Conservation (phyloP, 2,113 vertebrate species). For the Sylvietta virens region DNA sequence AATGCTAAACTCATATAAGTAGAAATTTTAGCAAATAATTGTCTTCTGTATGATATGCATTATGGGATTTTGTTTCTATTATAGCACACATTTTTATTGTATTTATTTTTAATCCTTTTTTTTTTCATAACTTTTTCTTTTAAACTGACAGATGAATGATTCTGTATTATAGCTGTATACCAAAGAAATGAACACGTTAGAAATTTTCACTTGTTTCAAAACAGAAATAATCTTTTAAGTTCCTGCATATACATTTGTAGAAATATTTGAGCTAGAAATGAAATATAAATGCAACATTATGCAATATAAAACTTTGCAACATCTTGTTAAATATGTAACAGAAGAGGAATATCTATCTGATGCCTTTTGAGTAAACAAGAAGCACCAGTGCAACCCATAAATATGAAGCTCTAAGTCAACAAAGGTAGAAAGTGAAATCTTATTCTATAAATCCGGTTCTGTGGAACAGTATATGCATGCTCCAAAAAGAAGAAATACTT, state of each 20-base stretch:
- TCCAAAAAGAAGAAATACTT: not conserved
- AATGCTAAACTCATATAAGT: not conserved
- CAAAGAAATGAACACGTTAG: rapidly evolving
- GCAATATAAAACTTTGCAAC: not conserved
- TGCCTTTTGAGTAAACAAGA: not conserved
- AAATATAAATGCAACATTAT: not conserved
- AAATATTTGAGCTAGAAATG: not conserved
- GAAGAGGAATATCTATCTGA: not conserved
- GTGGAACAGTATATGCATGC: rapidly evolving
- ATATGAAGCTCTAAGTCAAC: not conserved
- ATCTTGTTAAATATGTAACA: not conserved
- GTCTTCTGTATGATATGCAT: not conserved
- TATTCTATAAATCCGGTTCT: not conserved
- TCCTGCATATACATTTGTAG: not conserved
- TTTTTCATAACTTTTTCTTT: not conserved
- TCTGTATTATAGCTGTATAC: not conserved
- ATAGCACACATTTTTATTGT: not conserved
- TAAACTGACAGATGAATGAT: not conserved
- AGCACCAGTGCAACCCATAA: not conserved
- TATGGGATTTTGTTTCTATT: not conserved
- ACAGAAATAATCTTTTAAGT: not conserved
- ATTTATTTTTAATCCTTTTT: not conserved
- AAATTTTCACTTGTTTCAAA: not conserved
- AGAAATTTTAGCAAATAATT: not conserved
- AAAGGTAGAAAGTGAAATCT: not conserved